Evolutionary conservation across 2,113 vertebrate species (phyloP), one percentile per base, ranked within the genome.

Genomic region (Malurus melanocephalus): DNA sequence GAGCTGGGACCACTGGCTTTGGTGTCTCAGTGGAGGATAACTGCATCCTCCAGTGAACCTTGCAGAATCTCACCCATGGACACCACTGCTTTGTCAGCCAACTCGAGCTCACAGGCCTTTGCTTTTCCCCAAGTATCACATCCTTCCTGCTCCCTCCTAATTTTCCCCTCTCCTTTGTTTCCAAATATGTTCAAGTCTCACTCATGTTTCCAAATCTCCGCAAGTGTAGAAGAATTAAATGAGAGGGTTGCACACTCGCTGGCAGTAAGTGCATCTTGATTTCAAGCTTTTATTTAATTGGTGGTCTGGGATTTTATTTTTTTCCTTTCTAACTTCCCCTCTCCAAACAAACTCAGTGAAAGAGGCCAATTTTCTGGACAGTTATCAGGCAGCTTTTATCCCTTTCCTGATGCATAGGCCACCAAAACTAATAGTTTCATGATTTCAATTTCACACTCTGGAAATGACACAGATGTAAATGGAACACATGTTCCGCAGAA

Each of bases 401-500:
- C 65, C 11, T 77, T 77, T 77, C 46, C 65, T 80, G 60, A 56
- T 78, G 73, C 20, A 26, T 24, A 64, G 73, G 12, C 45, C 65
- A 77, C 56, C 46, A 82, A 80, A 59, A 59, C 64, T 77, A 88
- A 92, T 66, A 60, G 56, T 67, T 89, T 89, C 30, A 72, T 92
- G 65, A 22, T 91, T 46, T 91, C 68, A 83, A 73, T 87, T 83
- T 93, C 76, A 56, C 68, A 89, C 60, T 77, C 56, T 49, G 80
- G 68, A 68, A 90, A 73, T 79, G 87, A 68, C 38, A 81, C 40
- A 80, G 71, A 77, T 65, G 61, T 74, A 94, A 38, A 64, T 61
- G 53, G 61, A 76, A 87, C 77, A 60, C 33, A 11, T 64, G 45
- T 90, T 80, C 69, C 1, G 2, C 32, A 90, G 73, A 74, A 90